phyloP scores from a whole-genome alignment of 2,888 invertebrate genomes.

The Eurytoma californica region DNA sequence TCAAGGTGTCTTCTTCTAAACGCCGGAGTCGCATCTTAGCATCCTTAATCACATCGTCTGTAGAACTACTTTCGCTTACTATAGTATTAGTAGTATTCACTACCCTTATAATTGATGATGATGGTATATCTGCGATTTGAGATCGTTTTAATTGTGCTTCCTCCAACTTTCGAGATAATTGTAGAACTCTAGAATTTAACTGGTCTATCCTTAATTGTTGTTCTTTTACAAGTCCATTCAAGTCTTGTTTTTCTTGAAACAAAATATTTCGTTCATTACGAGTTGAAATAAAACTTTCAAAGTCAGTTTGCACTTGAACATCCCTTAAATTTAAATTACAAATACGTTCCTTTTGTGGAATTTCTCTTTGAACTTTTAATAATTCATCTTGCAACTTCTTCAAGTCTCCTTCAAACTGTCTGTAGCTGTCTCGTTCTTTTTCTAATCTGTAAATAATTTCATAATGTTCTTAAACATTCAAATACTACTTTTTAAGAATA shows the following conservation, averaged over 20 bases:
- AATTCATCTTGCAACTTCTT: conserved; percentile 68
- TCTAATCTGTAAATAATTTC: conserved; percentile 64
- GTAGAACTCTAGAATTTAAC: conserved; percentile 67
- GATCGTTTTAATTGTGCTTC: conserved; percentile 63
- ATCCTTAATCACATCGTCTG: conserved; percentile 72
- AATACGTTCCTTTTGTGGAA: conserved; percentile 46
- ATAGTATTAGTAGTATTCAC: conserved; percentile 62
- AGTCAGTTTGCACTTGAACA: conserved; percentile 68
- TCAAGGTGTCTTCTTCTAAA: conserved; percentile 70
- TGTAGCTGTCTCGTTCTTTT: conserved; percentile 64
- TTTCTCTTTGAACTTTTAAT: conserved; percentile 62
- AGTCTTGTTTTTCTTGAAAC: conserved; percentile 67
- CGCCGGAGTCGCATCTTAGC: conserved; percentile 69
- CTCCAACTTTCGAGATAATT: conserved; percentile 68
- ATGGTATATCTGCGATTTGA: conserved; percentile 57
- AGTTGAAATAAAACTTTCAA: conserved; percentile 54
- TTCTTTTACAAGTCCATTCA: conserved; percentile 65
- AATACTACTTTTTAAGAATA: conserved; percentile 14
- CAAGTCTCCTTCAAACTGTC: conserved; percentile 66
- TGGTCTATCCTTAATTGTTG: conserved; percentile 71
- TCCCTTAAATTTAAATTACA: conserved; percentile 58
- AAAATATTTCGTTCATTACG: conserved; percentile 61
- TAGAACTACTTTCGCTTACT: conserved; percentile 72
- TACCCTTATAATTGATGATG: conserved; percentile 56
- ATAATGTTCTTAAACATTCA: conserved; percentile 5